Percentiles rank a stretch among this genome's conserved stretches.
Conservation (phyloP, 1,140 invertebrate species). For the Pseudachorutes palmiensis region DNA sequence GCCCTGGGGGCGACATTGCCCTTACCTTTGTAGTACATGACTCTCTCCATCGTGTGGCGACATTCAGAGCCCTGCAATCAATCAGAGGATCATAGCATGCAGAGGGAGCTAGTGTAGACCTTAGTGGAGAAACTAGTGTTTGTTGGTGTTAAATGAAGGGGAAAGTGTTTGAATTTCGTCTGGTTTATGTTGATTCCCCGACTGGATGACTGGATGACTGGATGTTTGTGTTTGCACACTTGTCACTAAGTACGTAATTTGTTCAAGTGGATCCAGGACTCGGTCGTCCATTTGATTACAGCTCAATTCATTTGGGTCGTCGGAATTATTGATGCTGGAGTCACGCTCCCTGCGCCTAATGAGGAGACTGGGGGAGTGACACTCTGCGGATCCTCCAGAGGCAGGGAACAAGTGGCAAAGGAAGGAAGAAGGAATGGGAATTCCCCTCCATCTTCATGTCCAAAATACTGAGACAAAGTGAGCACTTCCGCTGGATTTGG, state of each 20-base stretch:
- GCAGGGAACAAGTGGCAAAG: neutral
- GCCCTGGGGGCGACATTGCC: constrained; percentile 22
- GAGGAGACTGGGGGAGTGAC: neutral
- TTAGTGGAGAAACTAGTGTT: neutral
- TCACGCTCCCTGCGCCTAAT: neutral
- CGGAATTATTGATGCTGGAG: constrained; percentile 20
- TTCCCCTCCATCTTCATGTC: too few relatives aligned
- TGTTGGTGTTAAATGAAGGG: too few relatives aligned
- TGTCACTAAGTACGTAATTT: constrained; percentile 6
- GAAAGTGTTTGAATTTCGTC: too few relatives aligned
- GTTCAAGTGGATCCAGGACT: neutral
- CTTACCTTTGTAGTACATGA: constrained; percentile 40
- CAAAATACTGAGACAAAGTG: too few relatives aligned
- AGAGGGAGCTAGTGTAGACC: neutral
- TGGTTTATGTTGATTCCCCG: too few relatives aligned
- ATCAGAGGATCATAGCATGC: constrained; percentile 12
- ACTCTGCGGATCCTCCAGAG: neutral
- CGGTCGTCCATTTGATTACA: constrained; percentile 11
- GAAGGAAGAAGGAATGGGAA: too few relatives aligned
- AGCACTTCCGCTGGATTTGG: too few relatives aligned
- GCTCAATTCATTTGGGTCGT: constrained; percentile 22
- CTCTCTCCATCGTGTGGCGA: constrained; percentile 35
- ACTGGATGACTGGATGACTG: too few relatives aligned
- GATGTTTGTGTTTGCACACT: constrained; percentile 6
- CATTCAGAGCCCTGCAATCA: constrained; percentile 37